Base-by-base conservation (phyloP, 2,113 vertebrate genomes). In the Halichoerus grypus region DNA sequence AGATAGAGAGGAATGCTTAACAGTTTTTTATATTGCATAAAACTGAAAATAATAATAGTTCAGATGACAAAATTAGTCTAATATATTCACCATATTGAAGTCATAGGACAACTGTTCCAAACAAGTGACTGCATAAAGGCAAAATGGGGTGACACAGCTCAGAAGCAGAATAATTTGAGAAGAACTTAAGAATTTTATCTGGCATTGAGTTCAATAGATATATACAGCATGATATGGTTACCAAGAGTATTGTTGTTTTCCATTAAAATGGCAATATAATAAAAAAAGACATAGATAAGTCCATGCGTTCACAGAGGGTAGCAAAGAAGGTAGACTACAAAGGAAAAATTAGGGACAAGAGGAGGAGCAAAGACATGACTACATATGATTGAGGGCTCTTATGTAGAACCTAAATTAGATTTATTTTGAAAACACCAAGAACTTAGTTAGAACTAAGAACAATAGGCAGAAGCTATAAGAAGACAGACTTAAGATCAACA, bases 1-100 rank as follows among this genome's bases (percentile, higher is more conserved):
- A 59, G 16, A 65, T 24, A 86, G 63, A 95, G 53, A 90, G 10
- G 16, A 53, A 87, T 77, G 10, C 22, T 28, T 79, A 92, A 87
- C 19, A 42, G 49, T 49, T 87, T 94, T 92, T 67, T 72, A 31
- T 90, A 36, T 88, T 71, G 14, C 46, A 39, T 36, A 72, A 91
- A 95, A 85, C 67, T 81, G 42, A 97, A 79, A 85, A 89, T 6
- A 46, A 14, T 63, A 94, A 72, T 14, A 74, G 42, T 89, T 74
- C 46, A 22, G 55, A 72, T 55, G 36, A 93, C 6, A 91, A 63
- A 91, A 90, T 65, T 77, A 72, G 39, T 42, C 61, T 74, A 53
- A 95, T 93, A 92, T 83, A 82, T 59, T 88, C 18, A 93, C 26
- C 39, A 96, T 31, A 55, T 57, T 93, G 14, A 49, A 88, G 18